Evolutionary conservation across 2,797 vertebrate species (phyloP).

Genomic region (Pterois miles): DNA sequence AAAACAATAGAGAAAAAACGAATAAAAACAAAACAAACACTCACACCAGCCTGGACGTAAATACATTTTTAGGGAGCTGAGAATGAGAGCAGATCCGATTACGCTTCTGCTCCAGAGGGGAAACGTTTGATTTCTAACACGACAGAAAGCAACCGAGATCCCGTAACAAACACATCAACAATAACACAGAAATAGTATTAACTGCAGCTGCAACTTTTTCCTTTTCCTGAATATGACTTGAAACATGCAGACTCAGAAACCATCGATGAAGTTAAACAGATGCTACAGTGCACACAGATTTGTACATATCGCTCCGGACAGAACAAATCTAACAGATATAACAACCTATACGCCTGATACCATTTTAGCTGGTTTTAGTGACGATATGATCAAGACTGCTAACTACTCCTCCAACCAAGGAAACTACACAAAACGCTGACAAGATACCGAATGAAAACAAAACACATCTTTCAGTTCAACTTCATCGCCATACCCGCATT

Average conservation of each 20-base stretch:
- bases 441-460: constrained; percentile 56
- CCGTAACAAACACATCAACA: constrained; percentile 34
- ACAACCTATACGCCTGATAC: constrained; percentile 43
- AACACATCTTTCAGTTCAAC: constrained; percentile 64
- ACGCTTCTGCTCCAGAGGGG: constrained; percentile 13
- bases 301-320: constrained; percentile 58
- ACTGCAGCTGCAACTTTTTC: constrained; percentile 70
- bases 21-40: constrained; percentile 36
- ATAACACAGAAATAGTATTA: constrained; percentile 53
- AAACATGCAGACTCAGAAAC: constrained; percentile 75
- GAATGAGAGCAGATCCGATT: constrained; percentile 3
- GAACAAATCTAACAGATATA: constrained; percentile 40
- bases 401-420: constrained; percentile 40
- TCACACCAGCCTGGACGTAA: constrained; percentile 43
- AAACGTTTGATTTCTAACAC: constrained; percentile 9
- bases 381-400: constrained; percentile 50
- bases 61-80: constrained; percentile 12
- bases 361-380: constrained; percentile 59
- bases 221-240: constrained; percentile 84
- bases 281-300: constrained; percentile 53
- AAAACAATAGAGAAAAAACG: constrained; percentile 60
- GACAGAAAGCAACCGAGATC: constrained; percentile 24
- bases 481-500: constrained; percentile 63
- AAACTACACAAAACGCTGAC: constrained; percentile 51
- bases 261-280: constrained; percentile 51